Conservation (phyloP, 2,797 vertebrate species). For the Halcyon badia region DNA sequence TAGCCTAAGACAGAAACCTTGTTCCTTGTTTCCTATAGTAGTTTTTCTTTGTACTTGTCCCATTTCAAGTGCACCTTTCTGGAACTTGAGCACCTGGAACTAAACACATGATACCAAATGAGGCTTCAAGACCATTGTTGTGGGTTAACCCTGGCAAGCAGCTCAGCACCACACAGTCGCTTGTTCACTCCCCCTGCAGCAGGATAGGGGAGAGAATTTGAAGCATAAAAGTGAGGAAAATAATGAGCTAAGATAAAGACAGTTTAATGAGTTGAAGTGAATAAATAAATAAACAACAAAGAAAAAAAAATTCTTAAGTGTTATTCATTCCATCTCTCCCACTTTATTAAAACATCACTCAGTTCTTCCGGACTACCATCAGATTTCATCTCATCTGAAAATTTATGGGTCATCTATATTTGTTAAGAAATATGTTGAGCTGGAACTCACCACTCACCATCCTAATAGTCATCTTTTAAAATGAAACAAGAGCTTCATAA, state of each 20-base stretch:
- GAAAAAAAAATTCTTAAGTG: background rate
- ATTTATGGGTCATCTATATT: background rate
- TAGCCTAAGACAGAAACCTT: background rate
- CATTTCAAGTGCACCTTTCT: background rate
- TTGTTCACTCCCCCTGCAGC: rapidly evolving
- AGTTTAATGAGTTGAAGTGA: background rate
- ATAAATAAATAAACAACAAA: background rate
- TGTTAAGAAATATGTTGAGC: background rate
- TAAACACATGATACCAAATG: background rate
- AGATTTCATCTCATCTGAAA: background rate
- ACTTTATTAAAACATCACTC: background rate
- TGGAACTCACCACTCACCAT: background rate
- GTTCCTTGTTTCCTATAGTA: background rate
- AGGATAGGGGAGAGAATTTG: background rate
- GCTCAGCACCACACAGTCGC: background rate
- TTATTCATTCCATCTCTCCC: background rate
- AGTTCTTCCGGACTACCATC: background rate
- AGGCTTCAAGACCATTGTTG: background rate
- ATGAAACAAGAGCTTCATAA: background rate
- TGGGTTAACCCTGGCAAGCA: background rate
- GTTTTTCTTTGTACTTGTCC: background rate
- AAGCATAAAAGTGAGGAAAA: background rate
- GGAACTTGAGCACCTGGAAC: rapidly evolving
- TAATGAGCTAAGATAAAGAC: background rate
- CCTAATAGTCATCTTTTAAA: background rate